Conservation (phyloP, 2,888 invertebrate genomes). For the Idaea aversata region DNA sequence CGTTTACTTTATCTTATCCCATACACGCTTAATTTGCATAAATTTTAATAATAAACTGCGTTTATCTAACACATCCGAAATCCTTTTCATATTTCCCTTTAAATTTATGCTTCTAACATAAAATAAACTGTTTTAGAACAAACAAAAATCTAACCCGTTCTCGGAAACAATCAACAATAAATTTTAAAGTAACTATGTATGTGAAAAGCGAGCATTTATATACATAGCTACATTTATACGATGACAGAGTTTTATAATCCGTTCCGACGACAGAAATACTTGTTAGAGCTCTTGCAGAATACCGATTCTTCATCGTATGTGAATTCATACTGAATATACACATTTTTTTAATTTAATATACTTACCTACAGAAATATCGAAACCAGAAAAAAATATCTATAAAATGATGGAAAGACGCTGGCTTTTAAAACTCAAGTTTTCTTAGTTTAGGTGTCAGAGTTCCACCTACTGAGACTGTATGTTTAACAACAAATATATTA, state of each 20-base stretch:
- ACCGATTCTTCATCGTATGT: not conserved
- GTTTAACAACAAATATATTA: too few relatives aligned
- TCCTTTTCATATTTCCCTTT: not conserved
- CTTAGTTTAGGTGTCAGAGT: too few relatives aligned
- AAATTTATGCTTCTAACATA: not conserved
- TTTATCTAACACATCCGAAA: not conserved
- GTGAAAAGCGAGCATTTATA: slow-evolving; percentile 16
- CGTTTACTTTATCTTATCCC: too few relatives aligned
- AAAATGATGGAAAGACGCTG: too few relatives aligned
- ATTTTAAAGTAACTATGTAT: slow-evolving; percentile 13
- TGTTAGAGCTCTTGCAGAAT: not conserved
- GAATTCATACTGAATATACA: not conserved
- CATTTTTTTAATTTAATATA: too few relatives aligned
- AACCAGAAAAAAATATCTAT: too few relatives aligned
- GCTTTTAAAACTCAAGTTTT: too few relatives aligned
- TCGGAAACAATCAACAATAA: slow-evolving; percentile 13
- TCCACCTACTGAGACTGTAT: too few relatives aligned
- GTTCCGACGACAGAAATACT: slow-evolving; percentile 15
- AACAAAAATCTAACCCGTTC: slow-evolving; percentile 17
- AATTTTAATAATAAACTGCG: not conserved
- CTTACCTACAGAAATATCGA: too few relatives aligned
- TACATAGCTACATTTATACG: slow-evolving; percentile 16
- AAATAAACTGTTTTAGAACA: slow-evolving; percentile 2
- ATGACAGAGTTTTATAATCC: slow-evolving; percentile 23
- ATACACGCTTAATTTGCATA: too few relatives aligned